Evolutionary conservation across 2,888 invertebrate species (phyloP).

Genomic region (Amphiduros pacificus): DNA sequence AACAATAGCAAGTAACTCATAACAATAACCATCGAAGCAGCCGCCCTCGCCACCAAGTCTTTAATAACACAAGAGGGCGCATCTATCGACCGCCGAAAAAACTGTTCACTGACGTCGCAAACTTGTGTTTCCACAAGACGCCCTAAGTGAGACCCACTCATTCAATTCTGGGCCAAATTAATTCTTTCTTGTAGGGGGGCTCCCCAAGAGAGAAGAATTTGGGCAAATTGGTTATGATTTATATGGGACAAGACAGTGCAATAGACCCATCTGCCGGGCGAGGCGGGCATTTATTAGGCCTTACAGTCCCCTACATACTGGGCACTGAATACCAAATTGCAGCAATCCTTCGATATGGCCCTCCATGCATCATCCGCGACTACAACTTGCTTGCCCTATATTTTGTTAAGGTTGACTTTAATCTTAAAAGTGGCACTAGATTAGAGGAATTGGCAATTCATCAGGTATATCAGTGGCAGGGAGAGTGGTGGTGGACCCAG

Average conservation of each 20-base stretch:
- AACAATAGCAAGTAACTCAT: too few relatives aligned
- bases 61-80: too few relatives aligned
- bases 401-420: conserved; percentile 3
- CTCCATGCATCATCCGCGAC: not conserved
- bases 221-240: conserved; percentile 1
- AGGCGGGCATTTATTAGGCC: conserved; percentile 1
- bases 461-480: conserved; percentile 1
- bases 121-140: too few relatives aligned
- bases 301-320: not conserved
- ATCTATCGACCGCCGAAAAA: too few relatives aligned
- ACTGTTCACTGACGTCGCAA: too few relatives aligned
- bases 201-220: conserved; percentile 3
- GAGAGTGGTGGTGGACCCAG: too few relatives aligned
- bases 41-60: too few relatives aligned
- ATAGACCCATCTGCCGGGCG: not conserved
- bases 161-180: not conserved
- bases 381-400: not conserved
- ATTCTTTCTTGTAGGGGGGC: not conserved
- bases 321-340: not conserved
- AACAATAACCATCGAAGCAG: too few relatives aligned
- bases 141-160: too few relatives aligned
- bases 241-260: not conserved
- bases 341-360: not conserved
- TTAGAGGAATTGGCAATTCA: conserved; percentile 1
- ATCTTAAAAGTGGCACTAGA: conserved; percentile 3